Conservation (phyloP, 2,888 invertebrate species). For the Anarsia innoxiella region DNA sequence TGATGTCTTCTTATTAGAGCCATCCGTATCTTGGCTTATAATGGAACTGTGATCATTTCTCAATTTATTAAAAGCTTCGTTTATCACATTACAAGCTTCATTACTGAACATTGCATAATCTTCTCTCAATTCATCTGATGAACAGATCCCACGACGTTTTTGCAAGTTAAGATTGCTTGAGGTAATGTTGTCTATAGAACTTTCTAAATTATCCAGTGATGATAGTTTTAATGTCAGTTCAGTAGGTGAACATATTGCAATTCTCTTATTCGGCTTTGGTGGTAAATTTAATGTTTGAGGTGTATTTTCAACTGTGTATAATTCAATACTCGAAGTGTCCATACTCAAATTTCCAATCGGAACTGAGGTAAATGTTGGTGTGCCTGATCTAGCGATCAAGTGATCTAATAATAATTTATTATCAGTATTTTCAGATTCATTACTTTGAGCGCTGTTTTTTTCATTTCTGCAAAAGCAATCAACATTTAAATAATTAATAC, state of each 20-base stretch:
- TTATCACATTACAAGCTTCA: conserved; percentile 45
- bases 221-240: conserved; percentile 63
- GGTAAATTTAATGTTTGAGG: conserved; percentile 39
- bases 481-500: no score
- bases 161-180: conserved; percentile 59
- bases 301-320: conserved; percentile 67
- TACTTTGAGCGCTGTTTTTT: conserved; percentile 38
- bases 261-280: conserved; percentile 40
- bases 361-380: conserved; percentile 65
- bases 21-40: conserved; percentile 64
- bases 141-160: conserved; percentile 75
- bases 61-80: conserved; percentile 53
- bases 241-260: conserved; percentile 65
- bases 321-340: conserved; percentile 61
- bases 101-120: conserved; percentile 52
- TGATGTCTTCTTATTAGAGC: conserved; percentile 68
- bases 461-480: conserved; percentile 27
- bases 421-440: conserved; percentile 59
- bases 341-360: conserved; percentile 59
- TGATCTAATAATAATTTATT: conserved; percentile 70
- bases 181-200: conserved; percentile 64
- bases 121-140: conserved; percentile 66
- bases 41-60: conserved; percentile 57
- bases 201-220: conserved; percentile 55
- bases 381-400: conserved; percentile 68